Conservation (phyloP, 2,888 invertebrate species). For the Pyrgus malvae region DNA sequence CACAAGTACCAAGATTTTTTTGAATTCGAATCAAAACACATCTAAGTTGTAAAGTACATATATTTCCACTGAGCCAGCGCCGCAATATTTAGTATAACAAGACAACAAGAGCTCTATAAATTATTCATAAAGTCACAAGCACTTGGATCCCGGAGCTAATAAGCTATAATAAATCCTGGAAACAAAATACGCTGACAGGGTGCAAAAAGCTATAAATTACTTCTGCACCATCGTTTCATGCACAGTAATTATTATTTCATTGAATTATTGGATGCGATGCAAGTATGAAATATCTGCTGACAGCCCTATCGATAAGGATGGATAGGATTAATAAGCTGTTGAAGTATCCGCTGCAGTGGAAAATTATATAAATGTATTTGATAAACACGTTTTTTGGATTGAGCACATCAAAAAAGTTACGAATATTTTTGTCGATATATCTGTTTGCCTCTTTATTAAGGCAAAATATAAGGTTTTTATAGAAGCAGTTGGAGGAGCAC, state of each 20-base stretch:
- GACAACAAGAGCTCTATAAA: constrained; percentile 5
- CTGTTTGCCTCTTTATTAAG: no score
- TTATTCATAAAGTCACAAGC: constrained; percentile 17
- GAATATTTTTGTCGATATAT: no score
- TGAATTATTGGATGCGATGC: constrained; percentile 33
- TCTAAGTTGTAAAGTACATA: no score
- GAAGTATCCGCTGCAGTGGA: no score
- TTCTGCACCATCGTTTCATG: constrained; percentile 30
- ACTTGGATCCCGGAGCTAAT: constrained; percentile 25
- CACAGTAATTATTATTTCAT: constrained; percentile 37
- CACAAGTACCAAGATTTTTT: no score
- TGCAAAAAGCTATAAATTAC: constrained; percentile 33
- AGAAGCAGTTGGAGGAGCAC: no score
- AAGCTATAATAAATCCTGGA: constrained; percentile 30
- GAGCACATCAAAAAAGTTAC: no score
- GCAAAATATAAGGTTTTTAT: no score
- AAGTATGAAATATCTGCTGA: constrained; percentile 23
- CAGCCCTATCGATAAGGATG: background rate
- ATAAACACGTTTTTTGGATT: no score
- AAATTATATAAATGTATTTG: no score
- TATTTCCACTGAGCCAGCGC: no score
- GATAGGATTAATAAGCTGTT: background rate
- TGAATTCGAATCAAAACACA: no score
- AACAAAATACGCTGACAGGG: constrained; percentile 31
- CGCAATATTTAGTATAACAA: constrained; percentile 1